phyloP scores from a whole-genome alignment of 1,140 invertebrate genomes.

The Odontomachus brunneus region DNA sequence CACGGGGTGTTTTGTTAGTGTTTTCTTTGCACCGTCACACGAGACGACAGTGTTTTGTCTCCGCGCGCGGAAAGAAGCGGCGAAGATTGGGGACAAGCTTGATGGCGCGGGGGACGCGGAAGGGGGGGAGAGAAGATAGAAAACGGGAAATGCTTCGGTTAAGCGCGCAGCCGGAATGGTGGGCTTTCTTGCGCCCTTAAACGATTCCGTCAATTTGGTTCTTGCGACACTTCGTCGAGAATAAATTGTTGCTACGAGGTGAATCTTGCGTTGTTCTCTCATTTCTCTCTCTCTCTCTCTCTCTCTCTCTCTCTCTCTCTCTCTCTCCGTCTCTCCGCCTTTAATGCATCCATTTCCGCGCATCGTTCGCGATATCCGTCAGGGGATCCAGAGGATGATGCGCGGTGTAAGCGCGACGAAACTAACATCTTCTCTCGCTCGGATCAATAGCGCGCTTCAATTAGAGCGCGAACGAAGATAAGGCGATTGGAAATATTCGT shows the following conservation, averaged over 20 bases:
- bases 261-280: constrained; percentile 5
- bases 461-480: too few species aligned
- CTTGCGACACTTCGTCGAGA: constrained; percentile 49
- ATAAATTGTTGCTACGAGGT: constrained; percentile 59
- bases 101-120: constrained; percentile 20
- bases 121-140: constrained; percentile 56
- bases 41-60: constrained; percentile 72
- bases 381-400: constrained; percentile 5
- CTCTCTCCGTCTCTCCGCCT: constrained; percentile 12
- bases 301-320: background rate
- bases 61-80: constrained; percentile 39
- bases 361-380: constrained; percentile 12
- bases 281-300: constrained; percentile 8
- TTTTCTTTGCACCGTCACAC: constrained; percentile 75
- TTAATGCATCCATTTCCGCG: constrained; percentile 28
- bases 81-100: constrained; percentile 34
- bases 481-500: too few species aligned
- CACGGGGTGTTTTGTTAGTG: constrained; percentile 76
- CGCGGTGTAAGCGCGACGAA: background rate
- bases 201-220: constrained; percentile 67
- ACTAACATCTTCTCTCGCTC: background rate
- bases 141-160: constrained; percentile 64
- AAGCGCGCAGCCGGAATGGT: constrained; percentile 53
- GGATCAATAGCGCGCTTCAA: too few species aligned
- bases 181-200: constrained; percentile 60